Evolutionary conservation across 2,888 invertebrate genomes (phyloP).

Genomic region (Chalcis sispes): DNA sequence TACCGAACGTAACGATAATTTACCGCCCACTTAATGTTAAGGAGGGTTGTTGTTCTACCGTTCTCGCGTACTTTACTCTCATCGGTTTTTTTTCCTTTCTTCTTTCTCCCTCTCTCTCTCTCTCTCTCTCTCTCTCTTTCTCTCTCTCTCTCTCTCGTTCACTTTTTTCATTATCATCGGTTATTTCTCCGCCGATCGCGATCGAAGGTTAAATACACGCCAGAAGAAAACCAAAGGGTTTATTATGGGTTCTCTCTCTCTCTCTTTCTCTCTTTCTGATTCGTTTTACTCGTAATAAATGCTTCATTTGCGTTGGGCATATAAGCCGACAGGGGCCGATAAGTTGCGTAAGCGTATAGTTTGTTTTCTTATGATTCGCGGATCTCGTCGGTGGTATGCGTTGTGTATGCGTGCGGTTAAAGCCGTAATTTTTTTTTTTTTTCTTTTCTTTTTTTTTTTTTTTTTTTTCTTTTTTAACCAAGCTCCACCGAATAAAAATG

Average conservation of each 20-base stretch:
- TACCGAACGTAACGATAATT: constrained; percentile 38
- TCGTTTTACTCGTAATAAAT: no score
- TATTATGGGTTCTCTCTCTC: neutral
- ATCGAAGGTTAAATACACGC: constrained; percentile 48
- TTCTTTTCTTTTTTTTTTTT: neutral
- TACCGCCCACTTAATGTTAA: constrained; percentile 51
- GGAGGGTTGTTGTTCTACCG: neutral
- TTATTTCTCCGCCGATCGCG: neutral
- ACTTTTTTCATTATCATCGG: constrained; percentile 5
- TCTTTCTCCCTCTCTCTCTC: no score
- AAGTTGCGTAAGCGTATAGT: neutral
- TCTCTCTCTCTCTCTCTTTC: neutral
- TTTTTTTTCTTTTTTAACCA: no score
- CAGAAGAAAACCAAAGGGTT: constrained; percentile 17
- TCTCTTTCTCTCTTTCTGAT: neutral
- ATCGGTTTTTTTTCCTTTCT: neutral
- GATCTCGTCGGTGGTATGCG: neutral
- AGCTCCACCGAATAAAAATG: no score
- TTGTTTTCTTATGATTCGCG: neutral
- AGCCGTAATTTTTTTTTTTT: neutral
- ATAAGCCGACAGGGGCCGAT: no score
- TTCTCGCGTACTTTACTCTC: neutral
- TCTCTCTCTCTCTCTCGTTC: neutral
- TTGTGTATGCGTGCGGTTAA: neutral
- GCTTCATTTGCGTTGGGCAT: neutral